Conservation (phyloP, 2,113 vertebrate species). For the Aptenodytes patagonicus region DNA sequence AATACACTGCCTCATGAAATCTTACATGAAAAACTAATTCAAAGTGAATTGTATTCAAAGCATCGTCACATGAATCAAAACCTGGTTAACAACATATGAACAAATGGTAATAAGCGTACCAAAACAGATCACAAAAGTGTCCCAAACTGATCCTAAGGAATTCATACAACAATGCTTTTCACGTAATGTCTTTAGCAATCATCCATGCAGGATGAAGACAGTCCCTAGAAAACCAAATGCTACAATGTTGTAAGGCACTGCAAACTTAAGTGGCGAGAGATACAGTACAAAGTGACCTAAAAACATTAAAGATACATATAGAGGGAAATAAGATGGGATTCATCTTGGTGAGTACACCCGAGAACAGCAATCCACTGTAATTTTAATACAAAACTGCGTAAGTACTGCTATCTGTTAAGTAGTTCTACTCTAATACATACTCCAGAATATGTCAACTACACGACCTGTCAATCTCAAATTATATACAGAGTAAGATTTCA, state of each 20-base stretch:
- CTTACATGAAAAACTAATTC: background rate
- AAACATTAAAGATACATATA: background rate
- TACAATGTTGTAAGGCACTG: background rate
- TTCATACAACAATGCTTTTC: background rate
- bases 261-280: background rate
- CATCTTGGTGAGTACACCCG: background rate
- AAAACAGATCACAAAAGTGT: background rate
- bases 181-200: background rate
- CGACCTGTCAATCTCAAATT: background rate
- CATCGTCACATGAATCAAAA: background rate
- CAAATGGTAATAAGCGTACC: background rate
- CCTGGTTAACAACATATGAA: background rate
- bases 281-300: background rate
- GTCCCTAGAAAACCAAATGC: background rate
- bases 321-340: background rate
- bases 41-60: background rate
- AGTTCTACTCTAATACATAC: background rate
- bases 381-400: background rate
- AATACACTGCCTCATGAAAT: constrained; percentile 34
- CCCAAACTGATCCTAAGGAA: background rate
- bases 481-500: background rate
- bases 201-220: background rate
- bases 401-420: background rate
- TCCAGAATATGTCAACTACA: background rate
- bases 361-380: background rate